phyloP scores from a whole-genome alignment of 2,797 vertebrate species.

The Eulemur coronatus region DNA sequence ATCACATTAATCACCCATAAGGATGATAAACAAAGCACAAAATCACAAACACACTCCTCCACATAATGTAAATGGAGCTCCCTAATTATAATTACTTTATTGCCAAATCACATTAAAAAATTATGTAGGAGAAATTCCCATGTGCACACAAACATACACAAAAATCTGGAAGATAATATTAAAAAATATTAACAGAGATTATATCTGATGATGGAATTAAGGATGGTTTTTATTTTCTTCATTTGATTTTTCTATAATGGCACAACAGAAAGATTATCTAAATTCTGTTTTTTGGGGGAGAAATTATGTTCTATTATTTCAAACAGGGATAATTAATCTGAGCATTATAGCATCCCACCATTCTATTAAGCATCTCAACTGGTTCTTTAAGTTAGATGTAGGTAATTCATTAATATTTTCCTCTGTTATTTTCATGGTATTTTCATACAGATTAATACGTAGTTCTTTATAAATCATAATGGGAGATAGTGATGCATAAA shows the following conservation, averaged over 20 bases:
- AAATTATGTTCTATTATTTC: slow-evolving; percentile 22
- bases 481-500: background rate
- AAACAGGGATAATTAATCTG: background rate
- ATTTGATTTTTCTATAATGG: background rate
- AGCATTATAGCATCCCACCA: background rate
- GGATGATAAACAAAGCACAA: slow-evolving; percentile 48
- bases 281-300: background rate
- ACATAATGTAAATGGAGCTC: background rate
- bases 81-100: slow-evolving; percentile 24
- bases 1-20: slow-evolving; percentile 53
- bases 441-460: background rate
- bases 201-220: background rate
- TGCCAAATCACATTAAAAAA: background rate
- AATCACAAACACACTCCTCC: slow-evolving; percentile 37
- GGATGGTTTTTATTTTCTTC: background rate
- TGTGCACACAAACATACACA: background rate
- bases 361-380: background rate
- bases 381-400: background rate
- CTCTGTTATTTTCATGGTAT: background rate
- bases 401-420: background rate
- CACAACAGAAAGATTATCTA: background rate
- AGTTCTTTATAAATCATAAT: slow-evolving; percentile 24
- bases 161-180: background rate
- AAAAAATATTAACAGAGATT: slow-evolving; percentile 23
- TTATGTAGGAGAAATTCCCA: background rate